Conservation (phyloP, 2,888 invertebrate species). For the Pheosia gnoma region DNA sequence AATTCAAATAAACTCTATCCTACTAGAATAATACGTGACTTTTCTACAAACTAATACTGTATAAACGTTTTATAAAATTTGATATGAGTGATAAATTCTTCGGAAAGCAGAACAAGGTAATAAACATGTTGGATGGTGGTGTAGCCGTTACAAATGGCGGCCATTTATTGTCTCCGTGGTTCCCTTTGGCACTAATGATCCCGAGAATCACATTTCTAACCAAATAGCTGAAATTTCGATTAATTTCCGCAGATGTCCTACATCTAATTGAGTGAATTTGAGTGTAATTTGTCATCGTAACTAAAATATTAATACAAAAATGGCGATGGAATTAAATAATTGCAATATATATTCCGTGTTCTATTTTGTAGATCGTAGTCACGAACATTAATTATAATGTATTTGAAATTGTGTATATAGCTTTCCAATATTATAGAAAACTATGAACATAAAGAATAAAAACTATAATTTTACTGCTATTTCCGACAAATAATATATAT, state of each 20-base stretch:
- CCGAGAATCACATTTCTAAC: constrained; percentile 48
- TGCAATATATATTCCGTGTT: background rate
- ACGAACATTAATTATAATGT: constrained; percentile 1
- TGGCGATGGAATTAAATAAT: background rate
- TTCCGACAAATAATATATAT: too few species aligned
- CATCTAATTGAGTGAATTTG: constrained; percentile 18
- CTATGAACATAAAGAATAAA: too few species aligned
- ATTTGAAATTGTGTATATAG: too few species aligned
- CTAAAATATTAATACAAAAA: constrained; percentile 21
- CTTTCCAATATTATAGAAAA: too few species aligned
- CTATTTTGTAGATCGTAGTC: background rate
- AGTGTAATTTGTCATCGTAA: constrained; percentile 27
- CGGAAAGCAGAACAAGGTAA: constrained; percentile 41
- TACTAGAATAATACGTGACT: too few species aligned
- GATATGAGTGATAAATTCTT: constrained; percentile 39
- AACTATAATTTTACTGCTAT: too few species aligned
- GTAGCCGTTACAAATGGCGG: constrained; percentile 52
- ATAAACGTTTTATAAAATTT: constrained; percentile 32
- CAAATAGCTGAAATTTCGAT: constrained; percentile 46
- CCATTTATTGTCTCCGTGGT: constrained; percentile 55
- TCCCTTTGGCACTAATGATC: constrained; percentile 55
- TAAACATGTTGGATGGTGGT: constrained; percentile 52
- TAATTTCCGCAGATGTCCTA: constrained; percentile 28
- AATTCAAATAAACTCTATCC: too few species aligned
- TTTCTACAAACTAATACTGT: too few species aligned